A percentile compares a stretch with the other conserved stretches of the same genome.
Evolutionary conservation across 2,888 invertebrate genomes (phyloP).

Genomic region (Erebia aethiops): DNA sequence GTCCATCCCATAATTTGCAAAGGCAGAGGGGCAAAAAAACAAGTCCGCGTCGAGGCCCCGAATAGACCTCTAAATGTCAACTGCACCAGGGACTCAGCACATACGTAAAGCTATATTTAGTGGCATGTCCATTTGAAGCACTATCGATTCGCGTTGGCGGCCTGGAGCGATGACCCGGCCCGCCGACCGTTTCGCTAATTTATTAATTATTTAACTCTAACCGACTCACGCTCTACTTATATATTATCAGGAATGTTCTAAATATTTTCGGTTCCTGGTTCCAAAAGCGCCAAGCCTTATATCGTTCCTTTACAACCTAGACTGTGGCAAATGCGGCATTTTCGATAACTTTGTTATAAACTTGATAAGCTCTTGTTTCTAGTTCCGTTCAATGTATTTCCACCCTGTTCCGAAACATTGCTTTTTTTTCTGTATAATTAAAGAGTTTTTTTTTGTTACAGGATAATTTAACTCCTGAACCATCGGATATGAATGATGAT

Average conservation of each 20-base stretch:
- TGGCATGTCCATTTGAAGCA: constrained; percentile 78
- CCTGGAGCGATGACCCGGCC: constrained; percentile 72
- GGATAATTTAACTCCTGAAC: constrained; percentile 88
- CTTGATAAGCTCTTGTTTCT: neutral
- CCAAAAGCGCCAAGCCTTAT: neutral
- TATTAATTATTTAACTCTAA: constrained; percentile 76
- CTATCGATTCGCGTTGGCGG: constrained; percentile 77
- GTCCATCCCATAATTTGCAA: too few species aligned
- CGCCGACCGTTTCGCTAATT: constrained; percentile 75
- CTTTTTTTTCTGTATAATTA: neutral
- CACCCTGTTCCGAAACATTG: neutral
- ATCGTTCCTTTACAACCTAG: neutral
- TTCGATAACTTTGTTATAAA: neutral
- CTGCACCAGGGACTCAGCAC: constrained; percentile 40
- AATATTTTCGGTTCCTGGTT: neutral
- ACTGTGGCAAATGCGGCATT: neutral
- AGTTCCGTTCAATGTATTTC: neutral
- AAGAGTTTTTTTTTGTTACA: constrained; percentile 72
- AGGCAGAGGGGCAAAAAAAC: constrained; percentile 9
- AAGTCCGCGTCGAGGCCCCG: constrained; percentile 26
- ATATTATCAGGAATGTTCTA: neutral
- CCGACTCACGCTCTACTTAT: constrained; percentile 45
- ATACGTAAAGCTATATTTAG: constrained; percentile 65
- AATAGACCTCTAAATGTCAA: constrained; percentile 39
- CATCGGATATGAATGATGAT: constrained; percentile 87